A percentile compares a stretch with the other conserved stretches of the same genome.
phyloP scores from a whole-genome alignment of 2,113 vertebrate genomes.

The Campylomormyrus numenius region DNA sequence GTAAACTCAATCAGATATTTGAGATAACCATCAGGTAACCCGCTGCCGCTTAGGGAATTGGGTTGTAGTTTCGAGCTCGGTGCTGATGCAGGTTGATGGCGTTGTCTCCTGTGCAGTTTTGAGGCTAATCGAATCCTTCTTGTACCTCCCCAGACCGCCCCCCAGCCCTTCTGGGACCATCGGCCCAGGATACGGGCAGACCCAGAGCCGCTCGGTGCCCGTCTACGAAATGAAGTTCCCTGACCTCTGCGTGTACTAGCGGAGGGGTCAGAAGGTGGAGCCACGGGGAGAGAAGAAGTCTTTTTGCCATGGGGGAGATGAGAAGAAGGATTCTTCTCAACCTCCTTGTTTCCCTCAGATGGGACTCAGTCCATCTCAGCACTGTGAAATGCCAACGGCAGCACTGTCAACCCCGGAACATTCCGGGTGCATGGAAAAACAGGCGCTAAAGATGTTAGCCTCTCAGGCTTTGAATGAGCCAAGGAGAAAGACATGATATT shows the following conservation, averaged over 20 bases:
- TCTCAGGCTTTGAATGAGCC: neutral
- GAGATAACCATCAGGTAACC: conserved; percentile 92
- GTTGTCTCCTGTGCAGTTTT: neutral
- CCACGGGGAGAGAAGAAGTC: neutral
- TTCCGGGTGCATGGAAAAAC: neutral
- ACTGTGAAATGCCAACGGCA: conserved; percentile 5
- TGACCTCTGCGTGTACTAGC: conserved; percentile 88
- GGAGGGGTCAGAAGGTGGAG: neutral
- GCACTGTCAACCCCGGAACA: neutral
- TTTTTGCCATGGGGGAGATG: neutral
- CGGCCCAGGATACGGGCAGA: conserved; percentile 78
- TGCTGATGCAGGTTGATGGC: neutral
- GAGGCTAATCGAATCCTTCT: neutral
- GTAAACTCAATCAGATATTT: conserved; percentile 95
- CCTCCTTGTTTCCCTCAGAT: neutral
- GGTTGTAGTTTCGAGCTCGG: neutral
- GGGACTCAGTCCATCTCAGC: neutral
- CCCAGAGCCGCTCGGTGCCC: conserved; percentile 82
- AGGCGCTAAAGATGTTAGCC: neutral
- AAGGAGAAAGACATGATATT: neutral
- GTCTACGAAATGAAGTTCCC: conserved; percentile 98
- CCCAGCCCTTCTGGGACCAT: conserved; percentile 91
- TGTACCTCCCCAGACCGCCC: conserved; percentile 64
- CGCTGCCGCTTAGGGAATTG: neutral
- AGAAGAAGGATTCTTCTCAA: neutral